A percentile compares a stretch with the other conserved stretches of the same genome.
Evolutionary conservation across 2,797 vertebrate species (phyloP).

Genomic region (Enteromius fasciolatus): DNA sequence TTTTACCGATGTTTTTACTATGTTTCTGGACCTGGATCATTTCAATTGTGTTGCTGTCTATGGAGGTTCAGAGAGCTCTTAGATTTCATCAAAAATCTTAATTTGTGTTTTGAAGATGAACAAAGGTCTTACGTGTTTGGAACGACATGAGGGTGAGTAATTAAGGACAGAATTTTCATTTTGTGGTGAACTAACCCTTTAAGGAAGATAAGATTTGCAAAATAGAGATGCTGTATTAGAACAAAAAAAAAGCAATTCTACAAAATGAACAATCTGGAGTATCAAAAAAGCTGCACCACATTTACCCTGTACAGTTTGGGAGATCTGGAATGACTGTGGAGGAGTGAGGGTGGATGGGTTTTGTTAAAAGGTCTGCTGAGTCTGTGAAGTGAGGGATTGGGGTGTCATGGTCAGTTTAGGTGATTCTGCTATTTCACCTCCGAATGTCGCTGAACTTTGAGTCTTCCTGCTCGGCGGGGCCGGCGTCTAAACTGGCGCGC

Average conservation of each 20-base stretch:
- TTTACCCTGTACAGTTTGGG: conserved; percentile 89
- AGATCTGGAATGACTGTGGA: conserved; percentile 93
- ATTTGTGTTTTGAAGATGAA: too few species aligned
- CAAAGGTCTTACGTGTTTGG: too few species aligned
- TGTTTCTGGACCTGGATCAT: too few species aligned
- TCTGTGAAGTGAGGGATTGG: conserved; percentile 70
- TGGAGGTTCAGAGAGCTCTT: too few species aligned
- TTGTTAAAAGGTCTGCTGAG: conserved; percentile 65
- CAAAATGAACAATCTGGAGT: conserved; percentile 71
- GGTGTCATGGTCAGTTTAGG: conserved; percentile 49
- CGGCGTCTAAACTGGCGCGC: conserved; percentile 79
- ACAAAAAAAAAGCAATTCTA: conserved; percentile 72
- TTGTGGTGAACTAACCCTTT: too few species aligned
- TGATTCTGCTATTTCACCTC: conserved; percentile 86
- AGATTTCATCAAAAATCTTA: too few species aligned
- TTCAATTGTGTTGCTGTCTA: too few species aligned
- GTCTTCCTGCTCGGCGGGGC: conserved; percentile 85
- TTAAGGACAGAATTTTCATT: too few species aligned
- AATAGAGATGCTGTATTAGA: conserved; percentile 82
- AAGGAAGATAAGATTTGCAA: conserved; percentile 77
- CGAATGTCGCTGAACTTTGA: conserved; percentile 88
- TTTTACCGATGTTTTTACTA: too few species aligned
- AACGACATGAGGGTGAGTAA: too few species aligned
- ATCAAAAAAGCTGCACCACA: conserved; percentile 87
- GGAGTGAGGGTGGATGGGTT: conserved; percentile 76